Evolutionary conservation across 2,888 invertebrate species (phyloP), one percentile per base, ranked within the genome.

Genomic region (Cheilosia scutellata): DNA sequence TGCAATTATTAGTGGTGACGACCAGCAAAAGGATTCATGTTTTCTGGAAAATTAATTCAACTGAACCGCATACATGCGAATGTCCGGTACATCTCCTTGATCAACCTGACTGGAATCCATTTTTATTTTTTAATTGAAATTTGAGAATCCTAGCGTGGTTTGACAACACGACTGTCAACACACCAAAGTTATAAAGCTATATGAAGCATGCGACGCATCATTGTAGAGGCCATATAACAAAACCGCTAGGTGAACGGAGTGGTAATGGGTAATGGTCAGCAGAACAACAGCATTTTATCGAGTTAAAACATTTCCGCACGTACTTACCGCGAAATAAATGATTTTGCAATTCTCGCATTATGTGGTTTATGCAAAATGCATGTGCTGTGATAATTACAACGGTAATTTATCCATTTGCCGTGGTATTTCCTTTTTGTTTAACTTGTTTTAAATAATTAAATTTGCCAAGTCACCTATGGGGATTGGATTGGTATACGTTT

Each of bases 331-430:
- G 77, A 53, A 68, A 83, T 83, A 79, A 83, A 83, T 79, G 83
- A 83, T 83, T 79, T 78, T 63, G 74, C 83, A 79, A 79, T 79
- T 20, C 74, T 31, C 13, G 33, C 60, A 68, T 83, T 72, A 74
- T 70, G 70, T 66, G 75, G 51, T 63, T 77, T 77, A 77, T 77
- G 71, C 71, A 77, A 62, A 83, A 79, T 79, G 16, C 57, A 83
- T 70, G 79, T 68, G 63, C 83, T 74, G 74, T 74, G 83, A 83
- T 83, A 83, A 83, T 83, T 83, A 74, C 79, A 83, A 74, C 66
- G 74, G 83, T 83, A 79, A 83, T 83, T 83, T 79, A 74, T 72
- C 72, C 68, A 78, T 83, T 78, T 76, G 25, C 60, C 53, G 47
- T 66, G 72, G 83, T 74, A 68, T 83, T 72, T 71, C 49, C 20